Percentiles rank a stretch among this genome's conserved stretches.
These are phyloP conservation scores for Campoplex capitator DNA, from an alignment of 2,888 invertebrate genomes.

Conservation along the genomic window DNA sequence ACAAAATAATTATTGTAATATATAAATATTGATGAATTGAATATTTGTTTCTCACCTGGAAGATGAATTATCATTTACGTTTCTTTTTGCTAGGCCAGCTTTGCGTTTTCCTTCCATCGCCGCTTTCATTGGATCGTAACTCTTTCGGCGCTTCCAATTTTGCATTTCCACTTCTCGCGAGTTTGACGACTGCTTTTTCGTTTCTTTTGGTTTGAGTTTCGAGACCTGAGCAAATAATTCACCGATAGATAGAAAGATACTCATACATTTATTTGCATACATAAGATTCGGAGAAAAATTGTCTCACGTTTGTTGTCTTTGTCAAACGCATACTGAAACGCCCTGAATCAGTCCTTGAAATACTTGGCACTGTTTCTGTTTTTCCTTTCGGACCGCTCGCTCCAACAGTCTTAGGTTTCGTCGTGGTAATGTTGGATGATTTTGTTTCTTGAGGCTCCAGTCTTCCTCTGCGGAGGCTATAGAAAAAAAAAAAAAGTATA, in stretches of 20 bases:
- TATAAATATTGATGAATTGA: background rate
- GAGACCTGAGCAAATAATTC: slow-evolving; percentile 62
- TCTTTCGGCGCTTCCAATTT: slow-evolving; percentile 98
- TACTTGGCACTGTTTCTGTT: slow-evolving; percentile 73
- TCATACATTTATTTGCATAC: background rate
- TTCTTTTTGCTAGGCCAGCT: slow-evolving; percentile 80
- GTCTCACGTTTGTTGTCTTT: slow-evolving; percentile 72
- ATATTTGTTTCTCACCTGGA: slow-evolving; percentile 77
- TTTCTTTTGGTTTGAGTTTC: slow-evolving; percentile 76
- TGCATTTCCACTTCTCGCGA: slow-evolving; percentile 94
- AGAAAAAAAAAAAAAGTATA: background rate
- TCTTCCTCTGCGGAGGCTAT: slow-evolving; percentile 88
- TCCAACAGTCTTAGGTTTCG: slow-evolving; percentile 80
- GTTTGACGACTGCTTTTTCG: slow-evolving; percentile 85
- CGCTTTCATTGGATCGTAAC: slow-evolving; percentile 97
- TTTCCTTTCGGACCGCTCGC: slow-evolving; percentile 71
- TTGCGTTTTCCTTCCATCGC: slow-evolving; percentile 93
- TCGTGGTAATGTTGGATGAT: slow-evolving; percentile 84
- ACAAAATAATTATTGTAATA: background rate
- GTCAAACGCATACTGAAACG: slow-evolving; percentile 76
- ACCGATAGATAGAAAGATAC: background rate
- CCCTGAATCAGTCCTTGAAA: slow-evolving; percentile 79
- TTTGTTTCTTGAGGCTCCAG: slow-evolving; percentile 86
- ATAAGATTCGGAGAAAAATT: background rate
- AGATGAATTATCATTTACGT: slow-evolving; percentile 75